Evolutionary conservation across 2,888 invertebrate species (phyloP).

Genomic region (Lochmaea crataegi): DNA sequence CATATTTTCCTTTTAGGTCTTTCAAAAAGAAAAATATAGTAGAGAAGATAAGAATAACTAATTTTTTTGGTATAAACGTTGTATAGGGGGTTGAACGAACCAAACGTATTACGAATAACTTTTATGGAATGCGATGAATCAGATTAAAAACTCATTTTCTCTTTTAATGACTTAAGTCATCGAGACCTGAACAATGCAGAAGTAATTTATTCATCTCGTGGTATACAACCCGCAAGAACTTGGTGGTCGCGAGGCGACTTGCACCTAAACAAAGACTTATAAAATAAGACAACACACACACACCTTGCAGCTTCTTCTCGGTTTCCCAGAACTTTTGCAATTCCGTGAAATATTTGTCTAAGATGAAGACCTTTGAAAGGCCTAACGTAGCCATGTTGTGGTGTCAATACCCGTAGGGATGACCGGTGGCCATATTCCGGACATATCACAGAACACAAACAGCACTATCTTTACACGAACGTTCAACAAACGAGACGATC

Average conservation of each 20-base stretch:
- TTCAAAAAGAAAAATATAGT: too few species aligned
- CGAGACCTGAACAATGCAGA: neutral
- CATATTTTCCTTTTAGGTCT: too few species aligned
- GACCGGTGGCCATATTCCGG: conserved; percentile 58
- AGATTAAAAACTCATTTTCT: neutral
- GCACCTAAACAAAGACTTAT: conserved; percentile 37
- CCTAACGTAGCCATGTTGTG: conserved; percentile 91
- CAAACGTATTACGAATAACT: neutral
- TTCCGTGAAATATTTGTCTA: conserved; percentile 97
- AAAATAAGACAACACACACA: conserved; percentile 57
- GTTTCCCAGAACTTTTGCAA: conserved; percentile 97
- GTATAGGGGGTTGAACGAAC: neutral
- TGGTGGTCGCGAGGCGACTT: conserved; percentile 12
- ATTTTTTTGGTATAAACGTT: too few species aligned
- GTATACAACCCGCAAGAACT: conserved; percentile 27
- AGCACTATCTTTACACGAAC: conserved; percentile 31
- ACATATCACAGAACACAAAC: conserved; percentile 50
- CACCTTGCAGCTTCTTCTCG: conserved; percentile 96
- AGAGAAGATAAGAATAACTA: too few species aligned
- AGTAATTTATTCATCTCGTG: conserved; percentile 6
- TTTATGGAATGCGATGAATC: neutral
- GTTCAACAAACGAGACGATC: conserved; percentile 46
- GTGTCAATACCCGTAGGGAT: conserved; percentile 52
- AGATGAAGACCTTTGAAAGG: conserved; percentile 96
- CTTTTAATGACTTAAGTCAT: neutral